A percentile compares a stretch with the other conserved stretches of the same genome.
Conservation (phyloP, 2,113 vertebrate species). For the Sylvia atricapilla region DNA sequence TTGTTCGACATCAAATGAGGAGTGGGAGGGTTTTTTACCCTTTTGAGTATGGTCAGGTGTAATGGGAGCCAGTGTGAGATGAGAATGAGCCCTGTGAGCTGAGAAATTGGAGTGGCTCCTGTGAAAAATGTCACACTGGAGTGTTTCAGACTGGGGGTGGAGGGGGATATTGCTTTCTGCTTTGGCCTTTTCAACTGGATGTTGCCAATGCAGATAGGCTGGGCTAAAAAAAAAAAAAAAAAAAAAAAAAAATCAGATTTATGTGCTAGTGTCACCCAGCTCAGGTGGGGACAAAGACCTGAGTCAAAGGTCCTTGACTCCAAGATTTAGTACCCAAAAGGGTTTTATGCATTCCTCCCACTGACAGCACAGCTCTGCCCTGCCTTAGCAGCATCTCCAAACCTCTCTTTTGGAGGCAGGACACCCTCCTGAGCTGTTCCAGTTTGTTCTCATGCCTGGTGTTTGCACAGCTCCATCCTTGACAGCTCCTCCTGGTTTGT, state of each 20-base stretch:
- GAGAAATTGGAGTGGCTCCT: background rate
- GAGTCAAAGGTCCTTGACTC: background rate
- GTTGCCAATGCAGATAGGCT: background rate
- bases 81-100: background rate
- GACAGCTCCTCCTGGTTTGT: background rate
- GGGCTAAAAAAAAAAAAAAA: no score
- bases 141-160: background rate
- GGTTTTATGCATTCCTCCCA: background rate
- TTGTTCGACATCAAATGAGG: background rate
- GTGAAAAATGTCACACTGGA: background rate
- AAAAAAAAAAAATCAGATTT: no score
- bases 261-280: background rate
- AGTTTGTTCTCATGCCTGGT: background rate
- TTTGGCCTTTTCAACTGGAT: background rate
- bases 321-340: background rate
- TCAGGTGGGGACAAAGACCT: background rate
- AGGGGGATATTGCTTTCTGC: background rate
- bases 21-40: background rate
- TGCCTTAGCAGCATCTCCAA: background rate
- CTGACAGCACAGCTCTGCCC: background rate
- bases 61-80: background rate
- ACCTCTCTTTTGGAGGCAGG: background rate
- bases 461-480: background rate
- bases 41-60: background rate
- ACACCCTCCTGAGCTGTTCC: background rate